Percentiles rank a stretch among this genome's conserved stretches.
Evolutionary conservation across 2,113 vertebrate species (phyloP).

Genomic region (Halichoeres trimaculatus): DNA sequence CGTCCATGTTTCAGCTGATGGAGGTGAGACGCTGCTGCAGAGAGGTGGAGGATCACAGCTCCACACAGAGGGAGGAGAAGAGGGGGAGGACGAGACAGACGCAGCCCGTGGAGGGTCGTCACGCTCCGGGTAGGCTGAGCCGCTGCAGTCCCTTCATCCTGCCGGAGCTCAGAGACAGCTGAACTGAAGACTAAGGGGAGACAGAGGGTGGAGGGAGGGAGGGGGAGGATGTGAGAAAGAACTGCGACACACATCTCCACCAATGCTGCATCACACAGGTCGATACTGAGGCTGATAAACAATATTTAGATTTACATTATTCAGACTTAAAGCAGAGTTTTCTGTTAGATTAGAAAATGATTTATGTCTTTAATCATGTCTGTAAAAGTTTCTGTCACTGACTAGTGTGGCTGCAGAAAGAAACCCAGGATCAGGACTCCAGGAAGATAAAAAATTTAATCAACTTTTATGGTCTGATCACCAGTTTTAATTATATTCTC

Average conservation of each 20-base stretch:
- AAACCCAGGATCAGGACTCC: not conserved
- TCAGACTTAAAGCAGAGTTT: not conserved
- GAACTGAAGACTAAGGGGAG: not conserved
- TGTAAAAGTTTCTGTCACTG: not conserved
- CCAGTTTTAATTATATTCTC: not conserved
- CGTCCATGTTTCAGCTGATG: slow-evolving; percentile 68
- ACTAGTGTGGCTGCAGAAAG: not conserved
- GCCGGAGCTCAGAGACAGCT: slow-evolving; percentile 54
- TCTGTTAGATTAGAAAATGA: not conserved
- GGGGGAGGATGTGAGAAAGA: slow-evolving; percentile 3
- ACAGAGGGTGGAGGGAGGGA: not conserved
- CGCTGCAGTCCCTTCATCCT: slow-evolving; percentile 62
- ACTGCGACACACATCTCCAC: slow-evolving; percentile 14
- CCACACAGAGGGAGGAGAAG: not conserved
- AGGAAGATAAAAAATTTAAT: not conserved
- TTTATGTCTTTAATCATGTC: not conserved
- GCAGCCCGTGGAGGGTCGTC: slow-evolving; percentile 44
- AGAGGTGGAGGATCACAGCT: not conserved
- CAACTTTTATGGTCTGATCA: not conserved
- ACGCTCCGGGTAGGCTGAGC: slow-evolving; percentile 35
- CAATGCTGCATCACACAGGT: not conserved
- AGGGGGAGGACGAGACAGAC: not conserved
- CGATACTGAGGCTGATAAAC: not conserved
- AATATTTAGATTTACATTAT: too few species aligned
- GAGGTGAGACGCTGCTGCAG: slow-evolving; percentile 16